Evolutionary conservation across 1,140 invertebrate genomes (phyloP).

Genomic region (Scaptomyza hsui): DNA sequence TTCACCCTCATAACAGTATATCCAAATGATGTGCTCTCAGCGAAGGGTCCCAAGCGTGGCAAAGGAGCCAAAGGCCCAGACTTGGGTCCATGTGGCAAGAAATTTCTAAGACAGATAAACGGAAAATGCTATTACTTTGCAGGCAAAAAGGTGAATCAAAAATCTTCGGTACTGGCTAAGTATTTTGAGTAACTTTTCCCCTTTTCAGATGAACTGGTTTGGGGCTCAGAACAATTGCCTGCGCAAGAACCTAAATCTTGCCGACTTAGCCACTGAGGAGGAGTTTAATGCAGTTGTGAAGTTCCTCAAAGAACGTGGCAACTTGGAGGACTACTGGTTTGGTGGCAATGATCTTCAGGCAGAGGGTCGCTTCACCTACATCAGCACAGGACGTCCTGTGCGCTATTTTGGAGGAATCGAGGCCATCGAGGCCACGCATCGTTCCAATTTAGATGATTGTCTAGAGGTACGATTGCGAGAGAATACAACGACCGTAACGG

Average conservation of each 20-base stretch:
- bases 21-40: constrained; percentile 41
- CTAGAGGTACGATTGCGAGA: constrained; percentile 52
- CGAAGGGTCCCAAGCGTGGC: not conserved
- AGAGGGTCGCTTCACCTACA: constrained; percentile 60
- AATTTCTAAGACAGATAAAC: constrained; percentile 44
- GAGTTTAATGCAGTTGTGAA: constrained; percentile 40
- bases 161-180: not conserved
- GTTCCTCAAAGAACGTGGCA: constrained; percentile 21
- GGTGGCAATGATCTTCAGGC: constrained; percentile 62
- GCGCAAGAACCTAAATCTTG: constrained; percentile 88
- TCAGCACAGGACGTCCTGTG: constrained; percentile 46
- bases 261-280: constrained; percentile 79
- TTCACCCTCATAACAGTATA: constrained; percentile 52
- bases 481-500: constrained; percentile 46
- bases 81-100: constrained; percentile 54
- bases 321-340: constrained; percentile 62
- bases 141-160: constrained; percentile 52
- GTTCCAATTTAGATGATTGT: constrained; percentile 65
- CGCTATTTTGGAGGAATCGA: constrained; percentile 29
- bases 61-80: not conserved
- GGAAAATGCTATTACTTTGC: constrained; percentile 62
- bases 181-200: not conserved
- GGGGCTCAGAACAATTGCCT: constrained; percentile 85
- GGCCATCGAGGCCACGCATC: constrained; percentile 28
- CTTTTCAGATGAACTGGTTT: constrained; percentile 62